phyloP scores from a whole-genome alignment of 2,113 vertebrate species.

The Psephotus haematonotus region DNA sequence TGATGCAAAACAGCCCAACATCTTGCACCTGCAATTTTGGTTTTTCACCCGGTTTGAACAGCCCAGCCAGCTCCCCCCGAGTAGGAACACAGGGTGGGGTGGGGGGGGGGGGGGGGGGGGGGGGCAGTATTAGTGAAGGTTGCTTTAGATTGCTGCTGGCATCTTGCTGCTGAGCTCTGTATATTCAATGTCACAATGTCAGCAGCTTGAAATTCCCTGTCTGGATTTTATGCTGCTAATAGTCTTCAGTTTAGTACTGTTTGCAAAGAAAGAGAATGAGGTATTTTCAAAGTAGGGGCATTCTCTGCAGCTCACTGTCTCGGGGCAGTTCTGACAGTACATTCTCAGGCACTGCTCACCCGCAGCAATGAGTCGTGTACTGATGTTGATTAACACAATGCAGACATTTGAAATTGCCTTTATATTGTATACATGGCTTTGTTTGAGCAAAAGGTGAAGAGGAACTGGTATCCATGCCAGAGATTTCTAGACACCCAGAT shows the following conservation, averaged over 20 bases:
- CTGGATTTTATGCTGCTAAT: constrained; percentile 62
- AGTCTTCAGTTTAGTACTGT: constrained; percentile 57
- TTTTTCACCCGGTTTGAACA: accelerated
- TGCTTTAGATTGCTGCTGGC: constrained; percentile 63
- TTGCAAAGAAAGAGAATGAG: not conserved
- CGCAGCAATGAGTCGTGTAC: not conserved
- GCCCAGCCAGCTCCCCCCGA: accelerated
- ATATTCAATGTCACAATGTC: constrained; percentile 67
- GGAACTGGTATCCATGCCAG: not conserved
- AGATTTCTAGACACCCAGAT: not conserved
- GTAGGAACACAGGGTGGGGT: not conserved
- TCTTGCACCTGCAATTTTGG: accelerated
- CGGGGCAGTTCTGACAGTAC: not conserved
- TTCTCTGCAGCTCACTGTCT: not conserved
- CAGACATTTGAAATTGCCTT: not conserved
- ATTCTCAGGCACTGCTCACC: not conserved
- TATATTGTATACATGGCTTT: not conserved
- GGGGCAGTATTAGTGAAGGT: not conserved
- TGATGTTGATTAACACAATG: not conserved
- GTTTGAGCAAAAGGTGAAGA: constrained; percentile 4
- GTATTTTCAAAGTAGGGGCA: not conserved
- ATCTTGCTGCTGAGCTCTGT: constrained; percentile 66
- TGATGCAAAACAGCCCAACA: accelerated
- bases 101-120: not conserved
- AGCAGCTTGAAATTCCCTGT: constrained; percentile 70